A percentile compares a stretch with the other conserved stretches of the same genome.
These are phyloP conservation scores for Smutsia temminckii DNA, from an alignment of 2,797 vertebrate genomes.

Conservation along the genomic window DNA sequence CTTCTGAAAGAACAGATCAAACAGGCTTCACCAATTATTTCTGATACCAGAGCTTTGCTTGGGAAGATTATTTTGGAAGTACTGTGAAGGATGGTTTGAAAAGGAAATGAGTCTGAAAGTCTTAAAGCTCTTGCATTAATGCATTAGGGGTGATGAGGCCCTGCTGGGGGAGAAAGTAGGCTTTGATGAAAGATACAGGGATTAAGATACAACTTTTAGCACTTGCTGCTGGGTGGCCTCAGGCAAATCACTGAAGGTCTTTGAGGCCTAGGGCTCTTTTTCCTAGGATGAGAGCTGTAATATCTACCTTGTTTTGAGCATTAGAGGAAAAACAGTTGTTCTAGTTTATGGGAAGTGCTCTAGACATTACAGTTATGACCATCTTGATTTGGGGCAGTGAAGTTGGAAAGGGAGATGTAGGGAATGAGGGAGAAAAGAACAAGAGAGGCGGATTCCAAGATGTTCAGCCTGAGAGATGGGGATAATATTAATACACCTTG, in stretches of 20 bases:
- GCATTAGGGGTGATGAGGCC: not conserved
- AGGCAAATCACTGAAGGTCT: not conserved
- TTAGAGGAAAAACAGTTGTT: not conserved
- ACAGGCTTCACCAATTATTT: not conserved
- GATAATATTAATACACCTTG: not conserved
- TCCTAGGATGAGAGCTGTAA: not conserved
- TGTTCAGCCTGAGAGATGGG: not conserved
- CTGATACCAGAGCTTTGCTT: not conserved
- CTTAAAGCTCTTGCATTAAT: not conserved
- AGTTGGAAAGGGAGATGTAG: not conserved
- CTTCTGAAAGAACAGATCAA: not conserved
- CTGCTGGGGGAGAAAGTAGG: not conserved
- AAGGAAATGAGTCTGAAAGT: not conserved
- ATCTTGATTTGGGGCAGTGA: not conserved
- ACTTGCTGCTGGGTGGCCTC: not conserved
- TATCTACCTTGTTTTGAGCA: not conserved
- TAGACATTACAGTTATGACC: not conserved
- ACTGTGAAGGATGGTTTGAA: not conserved
- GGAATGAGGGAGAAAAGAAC: not conserved
- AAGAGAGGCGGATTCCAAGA: not conserved
- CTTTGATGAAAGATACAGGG: not conserved
- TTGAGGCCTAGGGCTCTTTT: not conserved
- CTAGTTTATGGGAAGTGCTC: not conserved
- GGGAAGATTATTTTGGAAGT: not conserved
- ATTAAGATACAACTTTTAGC: not conserved